phyloP scores from a whole-genome alignment of 2,888 invertebrate genomes.

The Noctuana brunneofusca region DNA sequence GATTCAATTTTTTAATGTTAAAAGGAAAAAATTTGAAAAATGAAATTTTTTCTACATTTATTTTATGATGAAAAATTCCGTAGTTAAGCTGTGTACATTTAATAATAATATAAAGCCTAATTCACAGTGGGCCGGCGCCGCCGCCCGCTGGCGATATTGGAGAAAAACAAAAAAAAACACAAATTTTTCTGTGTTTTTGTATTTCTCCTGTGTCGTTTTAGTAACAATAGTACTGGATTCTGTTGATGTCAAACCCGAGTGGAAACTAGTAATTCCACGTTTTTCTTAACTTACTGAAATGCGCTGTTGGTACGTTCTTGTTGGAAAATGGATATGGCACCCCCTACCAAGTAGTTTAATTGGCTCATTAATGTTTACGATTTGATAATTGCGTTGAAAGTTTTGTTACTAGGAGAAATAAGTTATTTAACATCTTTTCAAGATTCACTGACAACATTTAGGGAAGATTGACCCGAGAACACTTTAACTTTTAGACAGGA shows the following conservation, averaged over 20 bases:
- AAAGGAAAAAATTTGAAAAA: conserved; percentile 52
- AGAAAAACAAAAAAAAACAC: conserved; percentile 39
- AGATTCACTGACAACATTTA: conserved; percentile 9
- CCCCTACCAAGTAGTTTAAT: conserved; percentile 58
- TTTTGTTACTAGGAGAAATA: conserved; percentile 65
- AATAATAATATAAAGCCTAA: conserved; percentile 69
- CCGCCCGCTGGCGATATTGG: conserved; percentile 40
- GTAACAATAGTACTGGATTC: conserved; percentile 78
- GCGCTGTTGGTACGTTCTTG: conserved; percentile 68
- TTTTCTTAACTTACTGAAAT: conserved; percentile 48
- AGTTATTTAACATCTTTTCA: conserved; percentile 48
- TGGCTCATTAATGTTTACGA: conserved; percentile 61
- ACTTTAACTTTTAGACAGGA: conserved; percentile 24
- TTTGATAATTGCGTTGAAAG: conserved; percentile 59
- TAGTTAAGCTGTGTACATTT: conserved; percentile 80
- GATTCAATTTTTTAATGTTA: conserved; percentile 72
- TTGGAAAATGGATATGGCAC: conserved; percentile 66
- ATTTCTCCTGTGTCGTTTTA: conserved; percentile 56
- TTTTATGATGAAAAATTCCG: conserved; percentile 73
- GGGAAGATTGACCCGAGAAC: conserved; percentile 18
- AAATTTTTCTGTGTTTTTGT: conserved; percentile 34
- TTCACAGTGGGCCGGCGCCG: conserved; percentile 48
- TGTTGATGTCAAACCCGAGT: conserved; percentile 55
- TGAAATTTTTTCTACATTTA: conserved; percentile 75
- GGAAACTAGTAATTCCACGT: conserved; percentile 46